These are phyloP conservation scores for Uropsilus gracilis DNA, from an alignment of 2,113 vertebrate species.

Conservation along the genomic window DNA sequence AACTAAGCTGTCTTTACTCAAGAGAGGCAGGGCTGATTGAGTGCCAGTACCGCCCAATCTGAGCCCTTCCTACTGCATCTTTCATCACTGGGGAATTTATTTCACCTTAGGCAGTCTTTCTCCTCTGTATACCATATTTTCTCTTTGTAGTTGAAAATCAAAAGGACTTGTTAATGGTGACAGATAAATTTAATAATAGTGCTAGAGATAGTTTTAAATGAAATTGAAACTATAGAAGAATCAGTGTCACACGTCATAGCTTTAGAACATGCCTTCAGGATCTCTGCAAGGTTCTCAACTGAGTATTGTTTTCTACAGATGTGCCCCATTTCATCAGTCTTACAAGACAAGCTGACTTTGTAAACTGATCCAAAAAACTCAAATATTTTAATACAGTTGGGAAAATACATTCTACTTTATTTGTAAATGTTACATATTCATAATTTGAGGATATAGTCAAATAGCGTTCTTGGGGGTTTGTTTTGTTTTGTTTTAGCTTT, in stretches of 20 bases:
- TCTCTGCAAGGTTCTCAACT: background rate
- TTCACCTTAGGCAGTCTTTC: background rate
- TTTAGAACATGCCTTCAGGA: background rate
- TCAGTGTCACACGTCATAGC: background rate
- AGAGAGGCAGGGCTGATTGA: background rate
- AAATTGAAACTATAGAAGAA: background rate
- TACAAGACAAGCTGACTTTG: background rate
- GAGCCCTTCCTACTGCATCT: background rate
- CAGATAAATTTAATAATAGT: background rate
- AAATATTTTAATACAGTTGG: background rate
- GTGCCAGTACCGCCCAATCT: too few species aligned
- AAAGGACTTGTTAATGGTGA: background rate
- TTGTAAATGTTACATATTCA: background rate
- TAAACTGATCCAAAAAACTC: background rate
- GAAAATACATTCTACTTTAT: constrained; percentile 17
- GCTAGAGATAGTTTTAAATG: background rate
- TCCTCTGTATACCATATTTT: background rate
- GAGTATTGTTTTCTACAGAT: background rate
- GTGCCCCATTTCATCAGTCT: background rate
- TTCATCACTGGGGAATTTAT: background rate
- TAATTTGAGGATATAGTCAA: background rate
- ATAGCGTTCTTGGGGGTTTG: too few species aligned
- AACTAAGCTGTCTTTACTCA: background rate
- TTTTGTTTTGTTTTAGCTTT: too few species aligned
- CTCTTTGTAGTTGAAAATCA: background rate